Evolutionary conservation across 1,140 invertebrate genomes (phyloP), one percentile per base, ranked within the genome.

Genomic region (Drosophila simulans): DNA sequence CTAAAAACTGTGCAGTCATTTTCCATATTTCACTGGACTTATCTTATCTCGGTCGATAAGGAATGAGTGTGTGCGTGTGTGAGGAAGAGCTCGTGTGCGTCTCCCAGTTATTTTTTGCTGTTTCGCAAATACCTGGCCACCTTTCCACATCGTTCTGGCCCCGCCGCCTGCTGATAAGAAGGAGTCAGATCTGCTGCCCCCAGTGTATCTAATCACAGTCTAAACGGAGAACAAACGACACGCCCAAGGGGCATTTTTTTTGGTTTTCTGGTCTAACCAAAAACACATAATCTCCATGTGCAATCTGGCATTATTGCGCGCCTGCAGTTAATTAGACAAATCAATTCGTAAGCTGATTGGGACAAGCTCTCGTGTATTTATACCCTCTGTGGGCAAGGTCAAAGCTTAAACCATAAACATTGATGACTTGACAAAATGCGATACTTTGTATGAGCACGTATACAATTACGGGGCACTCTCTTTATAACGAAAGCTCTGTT

Each of bases 381-480:
- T 59, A 56, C 74, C 53, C 55, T 77, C 55, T 80, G 49, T 43
- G 68, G 62, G 55, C 82, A 86, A 86, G 82, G 82, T 86, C 82
- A 86, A 70, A 86, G 75, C 83, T 65, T 68, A 52, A 66, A 68
- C 65, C 83, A 83, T 86, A 86, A 86, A 86, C 82, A 86, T 88
- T 86, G 82, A 88, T 86, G 82, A 86, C 83, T 86, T 70, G 74
- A 73, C 83, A 86, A 64, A 82, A 86, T 42, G 71, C 25, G 13
- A 43, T 59, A 49, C 68, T 70, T 56, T 69, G 51, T 70, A 48
- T 86, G 73, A 54, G 57, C 48, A 66, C 42, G 22, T 27, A 35
- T 20, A 17, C 17, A n/a, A 39, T n/a, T 40, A 42, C 49, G 31
- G 49, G 1, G n/a, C 10, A 35, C 11, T 11, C 49, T 35, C 15